These are phyloP conservation scores for Periplaneta americana DNA, from an alignment of 1,140 invertebrate genomes.

Conservation along the genomic window DNA sequence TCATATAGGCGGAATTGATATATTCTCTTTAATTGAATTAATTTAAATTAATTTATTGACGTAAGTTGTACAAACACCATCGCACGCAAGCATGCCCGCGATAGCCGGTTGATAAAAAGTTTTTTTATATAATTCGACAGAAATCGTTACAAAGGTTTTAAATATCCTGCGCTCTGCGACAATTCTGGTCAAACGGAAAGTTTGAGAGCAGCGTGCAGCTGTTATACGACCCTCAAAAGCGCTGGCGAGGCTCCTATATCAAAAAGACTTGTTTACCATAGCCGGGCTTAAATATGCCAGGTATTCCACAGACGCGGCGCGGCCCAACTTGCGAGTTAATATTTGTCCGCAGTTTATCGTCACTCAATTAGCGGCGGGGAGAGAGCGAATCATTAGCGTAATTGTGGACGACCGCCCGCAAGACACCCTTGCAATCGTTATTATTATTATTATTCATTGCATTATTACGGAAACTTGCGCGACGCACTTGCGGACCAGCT, in stretches of 20 bases:
- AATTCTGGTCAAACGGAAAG: not conserved
- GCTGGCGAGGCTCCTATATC: not conserved
- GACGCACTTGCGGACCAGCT: not conserved
- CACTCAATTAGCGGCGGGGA: slow-evolving; percentile 1
- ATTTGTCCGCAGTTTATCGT: slow-evolving; percentile 8
- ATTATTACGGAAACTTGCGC: not conserved
- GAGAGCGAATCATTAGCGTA: not conserved
- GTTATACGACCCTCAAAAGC: not conserved
- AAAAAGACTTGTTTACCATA: not conserved
- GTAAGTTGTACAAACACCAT: too few species aligned
- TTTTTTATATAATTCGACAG: not conserved
- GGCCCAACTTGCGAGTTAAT: slow-evolving; percentile 1
- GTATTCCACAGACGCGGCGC: not conserved
- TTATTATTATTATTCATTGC: not conserved
- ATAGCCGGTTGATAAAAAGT: too few species aligned
- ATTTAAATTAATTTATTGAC: too few species aligned
- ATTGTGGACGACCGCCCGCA: slow-evolving; percentile 1
- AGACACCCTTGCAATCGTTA: not conserved
- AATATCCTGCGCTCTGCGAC: not conserved
- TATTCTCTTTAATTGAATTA: too few species aligned
- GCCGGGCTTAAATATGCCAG: not conserved
- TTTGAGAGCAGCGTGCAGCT: not conserved
- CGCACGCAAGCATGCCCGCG: too few species aligned
- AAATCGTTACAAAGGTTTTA: not conserved
- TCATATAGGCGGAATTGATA: too few species aligned